Conservation (phyloP, 1,140 invertebrate species). For the Pseudomyrmex flavicornis region DNA sequence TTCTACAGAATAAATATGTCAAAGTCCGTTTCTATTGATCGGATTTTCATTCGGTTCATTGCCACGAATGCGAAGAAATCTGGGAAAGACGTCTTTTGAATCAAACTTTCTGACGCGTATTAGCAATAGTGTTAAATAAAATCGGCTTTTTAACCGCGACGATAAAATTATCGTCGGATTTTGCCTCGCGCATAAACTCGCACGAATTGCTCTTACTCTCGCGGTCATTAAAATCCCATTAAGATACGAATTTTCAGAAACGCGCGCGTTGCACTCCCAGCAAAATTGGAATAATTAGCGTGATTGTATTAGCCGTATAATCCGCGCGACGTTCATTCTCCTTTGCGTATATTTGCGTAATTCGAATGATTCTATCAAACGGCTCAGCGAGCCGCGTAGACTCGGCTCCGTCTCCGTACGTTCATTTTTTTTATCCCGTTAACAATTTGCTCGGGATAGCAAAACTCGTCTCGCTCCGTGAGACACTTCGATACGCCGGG, state of each 20-base stretch:
- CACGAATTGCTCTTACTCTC: constrained; percentile 34
- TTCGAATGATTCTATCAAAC: constrained; percentile 35
- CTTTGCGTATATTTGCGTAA: constrained; percentile 9
- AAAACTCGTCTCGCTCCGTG: constrained; percentile 25
- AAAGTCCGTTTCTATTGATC: no score
- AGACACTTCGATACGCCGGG: constrained; percentile 5
- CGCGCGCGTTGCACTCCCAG: not conserved
- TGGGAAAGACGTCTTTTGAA: not conserved
- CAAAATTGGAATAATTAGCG: constrained; percentile 49
- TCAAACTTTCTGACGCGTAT: constrained; percentile 24
- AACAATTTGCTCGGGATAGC: constrained; percentile 6
- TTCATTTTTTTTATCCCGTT: constrained; percentile 20
- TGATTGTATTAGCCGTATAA: constrained; percentile 53
- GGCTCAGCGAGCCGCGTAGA: not conserved
- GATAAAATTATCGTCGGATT: constrained; percentile 9
- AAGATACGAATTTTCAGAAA: constrained; percentile 52
- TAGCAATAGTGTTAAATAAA: constrained; percentile 36
- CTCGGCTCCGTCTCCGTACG: not conserved
- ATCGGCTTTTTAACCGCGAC: constrained; percentile 1
- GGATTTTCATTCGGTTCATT: not conserved
- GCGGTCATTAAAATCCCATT: constrained; percentile 62
- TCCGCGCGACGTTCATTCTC: constrained; percentile 27
- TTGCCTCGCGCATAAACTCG: constrained; percentile 11
- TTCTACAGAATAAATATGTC: no score
- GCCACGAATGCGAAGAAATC: not conserved